Conservation (phyloP, 2,113 vertebrate genomes). For the Pitta sordida region DNA sequence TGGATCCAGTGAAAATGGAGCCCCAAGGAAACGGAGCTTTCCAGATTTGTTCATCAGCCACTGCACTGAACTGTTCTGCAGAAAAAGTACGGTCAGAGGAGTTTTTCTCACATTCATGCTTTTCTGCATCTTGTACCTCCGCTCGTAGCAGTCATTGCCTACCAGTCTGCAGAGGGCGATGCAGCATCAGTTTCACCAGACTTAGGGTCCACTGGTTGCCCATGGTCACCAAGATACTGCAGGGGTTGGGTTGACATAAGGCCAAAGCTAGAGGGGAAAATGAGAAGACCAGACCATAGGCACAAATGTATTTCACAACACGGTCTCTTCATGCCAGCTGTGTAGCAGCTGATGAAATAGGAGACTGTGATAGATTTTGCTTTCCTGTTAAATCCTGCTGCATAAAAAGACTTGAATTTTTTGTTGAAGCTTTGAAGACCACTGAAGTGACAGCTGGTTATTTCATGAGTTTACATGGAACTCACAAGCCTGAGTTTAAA, state of each 20-base stretch:
- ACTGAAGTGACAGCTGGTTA: neutral
- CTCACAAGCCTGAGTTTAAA: neutral
- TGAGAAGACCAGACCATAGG: neutral
- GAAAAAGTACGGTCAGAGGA: neutral
- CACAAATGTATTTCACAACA: neutral
- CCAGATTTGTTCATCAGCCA: neutral
- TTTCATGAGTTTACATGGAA: neutral
- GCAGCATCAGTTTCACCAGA: neutral
- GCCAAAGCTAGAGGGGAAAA: neutral
- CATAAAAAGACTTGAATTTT: neutral
- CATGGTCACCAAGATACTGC: neutral
- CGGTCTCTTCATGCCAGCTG: neutral
- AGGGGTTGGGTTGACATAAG: neutral
- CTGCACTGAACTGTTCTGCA: neutral
- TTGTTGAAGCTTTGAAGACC: neutral
- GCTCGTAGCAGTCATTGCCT: neutral
- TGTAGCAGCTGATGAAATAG: neutral
- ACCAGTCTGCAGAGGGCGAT: constrained; percentile 44
- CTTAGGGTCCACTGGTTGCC: fast-evolving
- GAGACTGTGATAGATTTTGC: neutral
- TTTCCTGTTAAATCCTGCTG: neutral
- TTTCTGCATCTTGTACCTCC: neutral
- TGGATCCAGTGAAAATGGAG: neutral
- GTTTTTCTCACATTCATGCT: neutral
- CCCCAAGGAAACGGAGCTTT: neutral